A percentile compares a stretch with the other conserved stretches of the same genome.
Conservation (phyloP, 1,140 invertebrate genomes). For the Ceratina japonica region DNA sequence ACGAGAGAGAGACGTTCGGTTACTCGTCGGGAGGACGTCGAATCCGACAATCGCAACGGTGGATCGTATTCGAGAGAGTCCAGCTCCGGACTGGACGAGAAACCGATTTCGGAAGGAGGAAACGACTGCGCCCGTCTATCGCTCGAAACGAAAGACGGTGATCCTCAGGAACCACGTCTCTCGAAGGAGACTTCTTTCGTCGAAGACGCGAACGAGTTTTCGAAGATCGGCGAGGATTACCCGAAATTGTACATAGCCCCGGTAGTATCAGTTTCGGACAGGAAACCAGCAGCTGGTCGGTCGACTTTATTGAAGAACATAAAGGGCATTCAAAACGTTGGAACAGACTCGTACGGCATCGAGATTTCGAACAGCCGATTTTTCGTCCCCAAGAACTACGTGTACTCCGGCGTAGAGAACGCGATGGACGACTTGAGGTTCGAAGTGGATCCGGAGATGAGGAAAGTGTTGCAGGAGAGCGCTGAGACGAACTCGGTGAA, state of each 20-base stretch:
- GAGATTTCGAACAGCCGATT: constrained; percentile 71
- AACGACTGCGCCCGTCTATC: constrained; percentile 27
- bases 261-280: neutral
- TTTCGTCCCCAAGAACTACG: constrained; percentile 70
- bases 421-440: constrained; percentile 70
- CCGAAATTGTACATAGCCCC: constrained; percentile 48
- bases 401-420: constrained; percentile 61
- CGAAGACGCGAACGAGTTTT: neutral
- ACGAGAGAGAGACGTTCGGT: neutral
- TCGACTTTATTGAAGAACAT: constrained; percentile 61
- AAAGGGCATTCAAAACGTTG: constrained; percentile 61
- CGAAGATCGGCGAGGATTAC: constrained; percentile 30
- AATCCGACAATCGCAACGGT: neutral
- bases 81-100: constrained; percentile 37
- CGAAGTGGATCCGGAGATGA: constrained; percentile 70
- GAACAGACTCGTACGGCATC: constrained; percentile 63
- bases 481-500: constrained; percentile 4
- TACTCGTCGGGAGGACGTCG: neutral
- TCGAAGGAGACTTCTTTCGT: neutral
- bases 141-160: neutral
- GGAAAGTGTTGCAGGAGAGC: constrained; percentile 64
- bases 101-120: constrained; percentile 49
- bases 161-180: too few relatives aligned
- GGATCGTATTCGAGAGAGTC: constrained; percentile 1
- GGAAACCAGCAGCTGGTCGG: constrained; percentile 9